Evolutionary conservation across 2,888 invertebrate species (phyloP).

Genomic region (Geophilus truncorum): DNA sequence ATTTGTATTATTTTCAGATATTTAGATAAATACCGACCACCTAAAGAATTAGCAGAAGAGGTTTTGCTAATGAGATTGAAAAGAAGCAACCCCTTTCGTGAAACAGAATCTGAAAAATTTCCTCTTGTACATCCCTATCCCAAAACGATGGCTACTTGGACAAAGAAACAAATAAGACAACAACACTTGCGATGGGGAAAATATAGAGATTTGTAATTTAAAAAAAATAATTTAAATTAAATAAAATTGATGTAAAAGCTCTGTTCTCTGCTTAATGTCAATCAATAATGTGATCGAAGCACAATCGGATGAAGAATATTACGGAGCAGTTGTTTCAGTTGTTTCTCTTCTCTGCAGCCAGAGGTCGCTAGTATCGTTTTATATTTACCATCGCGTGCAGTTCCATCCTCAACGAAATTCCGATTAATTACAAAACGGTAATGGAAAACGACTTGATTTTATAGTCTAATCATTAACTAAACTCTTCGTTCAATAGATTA

Average conservation of each 20-base stretch:
- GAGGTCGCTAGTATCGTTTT: background rate
- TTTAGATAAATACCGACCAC: constrained; percentile 88
- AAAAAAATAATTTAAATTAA: no score
- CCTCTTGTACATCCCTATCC: constrained; percentile 50
- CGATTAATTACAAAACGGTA: background rate
- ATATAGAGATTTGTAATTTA: constrained; percentile 59
- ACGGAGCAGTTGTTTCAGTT: no score
- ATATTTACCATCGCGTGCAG: background rate
- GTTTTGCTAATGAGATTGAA: constrained; percentile 74
- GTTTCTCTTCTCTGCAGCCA: background rate
- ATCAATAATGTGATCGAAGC: no score
- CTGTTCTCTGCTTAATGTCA: no score
- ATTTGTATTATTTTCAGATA: constrained; percentile 55
- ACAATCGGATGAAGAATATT: no score
- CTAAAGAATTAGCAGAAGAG: constrained; percentile 83
- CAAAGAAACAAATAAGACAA: constrained; percentile 65
- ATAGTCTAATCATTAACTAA: no score
- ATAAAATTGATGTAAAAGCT: no score
- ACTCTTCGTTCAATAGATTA: no score
- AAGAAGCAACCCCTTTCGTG: constrained; percentile 63
- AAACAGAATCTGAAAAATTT: constrained; percentile 61
- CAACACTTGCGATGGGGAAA: constrained; percentile 68
- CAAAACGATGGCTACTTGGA: constrained; percentile 64
- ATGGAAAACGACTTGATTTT: no score
- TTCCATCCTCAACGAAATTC: background rate